Conservation (phyloP, 1,140 invertebrate species). For the Cherax destructor region DNA sequence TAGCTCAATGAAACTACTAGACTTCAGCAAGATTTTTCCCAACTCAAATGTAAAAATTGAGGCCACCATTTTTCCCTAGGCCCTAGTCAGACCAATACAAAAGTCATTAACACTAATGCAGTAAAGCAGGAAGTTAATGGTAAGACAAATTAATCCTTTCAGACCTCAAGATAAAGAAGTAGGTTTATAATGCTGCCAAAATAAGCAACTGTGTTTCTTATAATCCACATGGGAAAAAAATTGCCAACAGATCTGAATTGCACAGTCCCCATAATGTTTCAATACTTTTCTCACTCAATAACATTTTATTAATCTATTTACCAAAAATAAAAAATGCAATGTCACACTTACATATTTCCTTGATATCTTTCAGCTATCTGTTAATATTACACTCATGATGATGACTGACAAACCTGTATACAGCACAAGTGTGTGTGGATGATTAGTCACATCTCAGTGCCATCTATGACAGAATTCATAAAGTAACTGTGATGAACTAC, state of each 20-base stretch:
- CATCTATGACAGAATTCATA: too few relatives aligned
- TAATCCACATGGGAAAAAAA: neutral
- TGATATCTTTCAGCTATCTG: neutral
- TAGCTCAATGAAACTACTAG: neutral
- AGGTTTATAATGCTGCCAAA: neutral
- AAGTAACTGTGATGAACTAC: too few relatives aligned
- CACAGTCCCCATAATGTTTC: neutral
- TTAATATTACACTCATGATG: neutral
- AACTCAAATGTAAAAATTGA: neutral
- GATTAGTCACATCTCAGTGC: too few relatives aligned
- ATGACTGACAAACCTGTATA: neutral
- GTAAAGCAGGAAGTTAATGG: too few relatives aligned
- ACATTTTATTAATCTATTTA: neutral
- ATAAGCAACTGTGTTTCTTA: constrained; percentile 6
- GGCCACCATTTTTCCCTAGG: neutral
- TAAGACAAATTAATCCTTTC: neutral
- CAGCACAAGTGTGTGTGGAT: neutral
- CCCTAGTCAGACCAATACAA: too few relatives aligned
- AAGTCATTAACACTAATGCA: too few relatives aligned
- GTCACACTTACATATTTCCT: neutral
- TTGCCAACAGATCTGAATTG: neutral
- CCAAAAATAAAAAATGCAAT: neutral
- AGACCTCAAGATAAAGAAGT: neutral
- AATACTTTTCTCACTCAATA: neutral
- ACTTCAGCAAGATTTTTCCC: neutral